A percentile compares a stretch with the other conserved stretches of the same genome.
phyloP scores from a whole-genome alignment of 2,797 vertebrate genomes.

The Percopsis omiscomaycus region DNA sequence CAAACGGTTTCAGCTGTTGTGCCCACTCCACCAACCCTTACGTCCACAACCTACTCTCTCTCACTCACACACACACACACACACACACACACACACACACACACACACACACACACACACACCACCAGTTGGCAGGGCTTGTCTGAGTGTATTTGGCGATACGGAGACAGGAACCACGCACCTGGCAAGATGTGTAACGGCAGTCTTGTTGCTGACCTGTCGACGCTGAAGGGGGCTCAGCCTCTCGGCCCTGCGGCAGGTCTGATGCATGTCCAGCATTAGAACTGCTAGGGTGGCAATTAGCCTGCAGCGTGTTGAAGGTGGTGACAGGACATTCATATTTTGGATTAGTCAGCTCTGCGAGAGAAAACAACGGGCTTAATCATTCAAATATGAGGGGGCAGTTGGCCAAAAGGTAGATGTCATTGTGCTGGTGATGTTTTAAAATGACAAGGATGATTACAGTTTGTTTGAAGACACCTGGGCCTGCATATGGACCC shows the following conservation, averaged over 20 bases:
- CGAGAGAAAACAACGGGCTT: not conserved
- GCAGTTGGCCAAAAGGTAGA: not conserved
- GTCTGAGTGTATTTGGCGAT: slow-evolving; percentile 36
- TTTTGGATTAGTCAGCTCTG: slow-evolving; percentile 17
- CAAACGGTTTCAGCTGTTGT: slow-evolving; percentile 63
- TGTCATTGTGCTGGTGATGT: not conserved
- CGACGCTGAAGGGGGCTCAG: not conserved
- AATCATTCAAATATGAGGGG: not conserved
- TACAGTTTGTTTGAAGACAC: not conserved
- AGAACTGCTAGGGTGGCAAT: not conserved
- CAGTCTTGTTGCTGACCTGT: slow-evolving; percentile 22
- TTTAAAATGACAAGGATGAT: slow-evolving; percentile 12
- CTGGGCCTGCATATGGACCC: slow-evolving; percentile 8
- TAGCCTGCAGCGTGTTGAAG: slow-evolving; percentile 2
- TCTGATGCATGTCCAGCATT: slow-evolving; percentile 5
- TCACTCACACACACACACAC: not conserved
- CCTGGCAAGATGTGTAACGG: slow-evolving; percentile 31
- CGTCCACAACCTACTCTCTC: slow-evolving; percentile 1
- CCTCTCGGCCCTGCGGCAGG: not conserved
- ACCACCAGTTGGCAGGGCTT: slow-evolving; percentile 44
- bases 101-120: slow-evolving; percentile 10
- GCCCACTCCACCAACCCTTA: not conserved
- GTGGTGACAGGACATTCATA: not conserved
- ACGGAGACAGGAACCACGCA: slow-evolving; percentile 38
- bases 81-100: slow-evolving; percentile 7